Conservation (phyloP, 2,113 vertebrate species). For the Datnioides undecimradiatus region DNA sequence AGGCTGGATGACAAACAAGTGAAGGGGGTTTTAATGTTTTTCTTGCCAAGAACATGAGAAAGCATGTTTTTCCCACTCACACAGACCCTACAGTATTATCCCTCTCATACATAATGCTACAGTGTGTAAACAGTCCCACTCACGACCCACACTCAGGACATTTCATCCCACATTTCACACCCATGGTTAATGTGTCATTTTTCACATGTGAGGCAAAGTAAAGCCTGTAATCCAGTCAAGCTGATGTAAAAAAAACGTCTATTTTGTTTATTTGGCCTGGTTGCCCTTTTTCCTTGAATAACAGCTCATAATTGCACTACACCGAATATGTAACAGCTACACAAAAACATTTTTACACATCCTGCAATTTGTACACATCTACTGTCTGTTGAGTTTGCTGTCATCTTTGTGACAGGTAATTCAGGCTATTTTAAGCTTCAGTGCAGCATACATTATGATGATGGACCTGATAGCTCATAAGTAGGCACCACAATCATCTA, state of each 20-base stretch:
- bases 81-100: neutral
- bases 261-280: neutral
- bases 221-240: neutral
- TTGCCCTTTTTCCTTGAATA: neutral
- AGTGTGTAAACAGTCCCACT: conserved; percentile 7
- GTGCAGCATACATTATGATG: conserved; percentile 17
- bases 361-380: neutral
- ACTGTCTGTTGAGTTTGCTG: neutral
- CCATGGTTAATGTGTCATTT: conserved; percentile 13
- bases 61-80: neutral
- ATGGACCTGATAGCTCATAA: conserved; percentile 23
- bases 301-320: neutral
- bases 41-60: conserved; percentile 9
- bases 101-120: neutral
- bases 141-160: neutral
- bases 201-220: neutral
- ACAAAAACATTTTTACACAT: conserved; percentile 1
- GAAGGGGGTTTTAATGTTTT: conserved; percentile 1
- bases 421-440: conserved; percentile 18
- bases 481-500: conserved; percentile 29
- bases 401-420: conserved; percentile 20
- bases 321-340: neutral
- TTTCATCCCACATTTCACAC: conserved; percentile 24
- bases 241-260: neutral
- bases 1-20: conserved; percentile 17